Base-by-base conservation (phyloP, 2,797 vertebrate genomes). In the Notolepis coatsorum region DNA sequence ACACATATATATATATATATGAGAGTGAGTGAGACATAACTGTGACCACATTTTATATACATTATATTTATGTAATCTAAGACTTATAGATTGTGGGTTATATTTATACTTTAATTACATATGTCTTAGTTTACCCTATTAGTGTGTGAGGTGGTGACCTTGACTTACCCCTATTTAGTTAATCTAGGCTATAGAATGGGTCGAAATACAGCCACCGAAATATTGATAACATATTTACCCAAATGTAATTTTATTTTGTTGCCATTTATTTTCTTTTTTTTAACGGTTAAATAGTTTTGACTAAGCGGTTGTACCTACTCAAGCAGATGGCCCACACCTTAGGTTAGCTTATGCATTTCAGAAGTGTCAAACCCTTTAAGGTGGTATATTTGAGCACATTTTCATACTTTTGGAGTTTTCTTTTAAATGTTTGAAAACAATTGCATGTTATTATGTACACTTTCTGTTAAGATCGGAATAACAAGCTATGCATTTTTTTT, bases 81-180 rank as follows among this genome's bases (percentile, higher is more conserved):
- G n/a, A n/a, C n/a, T n/a, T n/a, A n/a, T n/a, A n/a, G n/a, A n/a
- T n/a, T n/a, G n/a, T n/a, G n/a, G n/a, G n/a, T n/a, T n/a, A 4
- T 31, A 4, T 31, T 7, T 31, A 31, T 8, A 33, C n/a, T n/a
- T n/a, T n/a, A n/a, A n/a, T n/a, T n/a, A n/a, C n/a, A n/a, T n/a
- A n/a, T n/a, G n/a, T n/a, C n/a, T n/a, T n/a, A n/a, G n/a, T n/a
- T n/a, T n/a, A n/a, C n/a, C n/a, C n/a, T n/a, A n/a, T 66, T 62
- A 37, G 35, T 53, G 28, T 71, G 46, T 50, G 54, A 18, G 53
- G 53, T 55, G 8, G 24, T 78, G 67, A 74, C 77, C 65, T 76
- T 66, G 51, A 71, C 47, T 51, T 48, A 60, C 31, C 30, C 17
- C 37, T n/a, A 35, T 53, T 60, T 24, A 18, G 46, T 42, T 77